Evolutionary conservation across 64 coral and sea anemone species (phyloP), one percentile per base, ranked within the genome.

Genomic region (Montipora cactus): DNA sequence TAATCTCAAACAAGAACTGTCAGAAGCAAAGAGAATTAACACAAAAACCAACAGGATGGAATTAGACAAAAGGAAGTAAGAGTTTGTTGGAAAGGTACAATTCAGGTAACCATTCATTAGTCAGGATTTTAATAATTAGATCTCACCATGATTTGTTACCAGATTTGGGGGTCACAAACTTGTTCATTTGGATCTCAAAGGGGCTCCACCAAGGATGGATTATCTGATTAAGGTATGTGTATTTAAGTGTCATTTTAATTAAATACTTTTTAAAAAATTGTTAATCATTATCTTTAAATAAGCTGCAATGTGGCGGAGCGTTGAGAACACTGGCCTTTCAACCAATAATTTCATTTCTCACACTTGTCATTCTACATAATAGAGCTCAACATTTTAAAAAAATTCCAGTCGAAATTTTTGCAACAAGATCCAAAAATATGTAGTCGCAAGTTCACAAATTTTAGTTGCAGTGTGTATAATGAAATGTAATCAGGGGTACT

Each of bases 141-240:
- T 37, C 37, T 37, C 2, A 37, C 37, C 37, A 37, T 37, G 37
- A 37, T 37, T 11, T 71, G 8, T 86, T 47, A 46, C 13, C 69
- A 97, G 95, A 66, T 97, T 97, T 58, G 75, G 53, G 44, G 92
- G 92, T 8, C 89, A 95, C 85, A 98, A 93, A 47, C 62, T 98
- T 46, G 86, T 98, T 90, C 96, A 98, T 89, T 76, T 98, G 49
- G 96, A 98, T 55, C 89, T 98, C 21, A 98, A 98, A 76, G 96
- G 96, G 49, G 96, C 96, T 37, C 96, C 96, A 79, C 84, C 93
- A 25, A 98, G 92, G 83, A 98, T 98, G 90, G 67, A 90, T 0
- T 98, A 90, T 93, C 81, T 98, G 1, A 74, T 97, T 59, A 76
- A 97, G 88, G 95, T 97, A 37, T 2, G 37, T 37, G 1, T 37